These are phyloP conservation scores for Nyctibius grandis DNA, from an alignment of 2,797 vertebrate species.

Conservation along the genomic window DNA sequence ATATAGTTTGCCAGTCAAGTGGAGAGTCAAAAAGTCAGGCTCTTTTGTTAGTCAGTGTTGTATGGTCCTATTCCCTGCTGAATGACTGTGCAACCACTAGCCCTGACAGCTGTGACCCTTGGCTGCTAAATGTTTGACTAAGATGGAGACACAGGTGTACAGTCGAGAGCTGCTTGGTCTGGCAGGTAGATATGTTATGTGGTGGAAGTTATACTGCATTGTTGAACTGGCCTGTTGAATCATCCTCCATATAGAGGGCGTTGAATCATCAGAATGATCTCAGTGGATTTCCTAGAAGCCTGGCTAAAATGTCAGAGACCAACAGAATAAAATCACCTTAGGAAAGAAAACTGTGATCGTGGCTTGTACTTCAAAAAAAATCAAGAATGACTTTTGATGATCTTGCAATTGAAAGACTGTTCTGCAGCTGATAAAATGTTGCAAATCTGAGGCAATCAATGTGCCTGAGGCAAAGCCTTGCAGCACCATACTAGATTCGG, in stretches of 20 bases:
- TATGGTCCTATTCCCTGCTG: background rate
- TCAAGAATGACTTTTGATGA: background rate
- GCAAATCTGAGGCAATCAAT: background rate
- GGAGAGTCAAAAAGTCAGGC: background rate
- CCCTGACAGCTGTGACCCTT: background rate
- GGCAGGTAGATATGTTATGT: background rate
- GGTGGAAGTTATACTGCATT: background rate
- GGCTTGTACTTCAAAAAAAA: background rate
- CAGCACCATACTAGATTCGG: background rate
- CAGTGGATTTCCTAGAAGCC: background rate
- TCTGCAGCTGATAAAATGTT: background rate
- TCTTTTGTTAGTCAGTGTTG: background rate
- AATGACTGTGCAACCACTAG: background rate
- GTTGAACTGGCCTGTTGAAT: background rate
- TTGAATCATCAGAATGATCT: background rate
- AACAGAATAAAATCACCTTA: background rate
- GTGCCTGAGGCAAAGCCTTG: background rate
- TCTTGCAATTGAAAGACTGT: background rate
- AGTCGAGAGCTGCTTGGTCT: background rate
- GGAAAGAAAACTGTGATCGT: background rate
- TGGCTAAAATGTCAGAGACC: rapidly evolving
- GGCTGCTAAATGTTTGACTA: background rate
- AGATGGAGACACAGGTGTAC: background rate
- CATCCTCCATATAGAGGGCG: rapidly evolving
- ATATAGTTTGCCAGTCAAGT: background rate